Conservation (phyloP, 1,140 invertebrate genomes). For the Lordiphosa stackelbergi region DNA sequence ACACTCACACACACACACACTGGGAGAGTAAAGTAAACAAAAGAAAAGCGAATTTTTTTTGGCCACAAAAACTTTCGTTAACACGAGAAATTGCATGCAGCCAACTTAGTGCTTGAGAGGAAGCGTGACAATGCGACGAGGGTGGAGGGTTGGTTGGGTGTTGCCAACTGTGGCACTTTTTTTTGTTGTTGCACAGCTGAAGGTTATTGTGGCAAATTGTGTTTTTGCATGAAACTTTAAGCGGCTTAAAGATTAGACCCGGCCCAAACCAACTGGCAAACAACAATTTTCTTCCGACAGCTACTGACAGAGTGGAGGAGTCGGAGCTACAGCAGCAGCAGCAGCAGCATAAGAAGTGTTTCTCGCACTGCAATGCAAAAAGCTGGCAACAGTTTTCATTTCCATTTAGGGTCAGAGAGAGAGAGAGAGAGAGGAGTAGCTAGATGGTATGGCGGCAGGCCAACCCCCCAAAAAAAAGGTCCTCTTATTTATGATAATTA, state of each 20-base stretch:
- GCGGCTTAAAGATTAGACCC: conserved; percentile 51
- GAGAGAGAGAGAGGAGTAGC: background rate
- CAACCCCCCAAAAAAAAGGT: background rate
- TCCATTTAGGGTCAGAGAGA: background rate
- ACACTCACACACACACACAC: conserved; percentile 1
- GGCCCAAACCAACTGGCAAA: conserved; percentile 15
- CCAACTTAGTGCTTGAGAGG: conserved; percentile 12
- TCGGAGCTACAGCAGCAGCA: background rate
- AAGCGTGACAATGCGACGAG: background rate
- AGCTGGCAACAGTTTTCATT: no score
- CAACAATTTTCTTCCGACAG: conserved; percentile 7
- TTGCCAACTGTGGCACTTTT: conserved; percentile 44
- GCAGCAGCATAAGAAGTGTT: background rate
- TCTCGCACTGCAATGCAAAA: conserved; percentile 3
- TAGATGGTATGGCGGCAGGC: background rate
- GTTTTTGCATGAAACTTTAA: conserved; percentile 60
- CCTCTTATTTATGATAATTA: conserved; percentile 48
- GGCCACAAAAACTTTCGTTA: conserved; percentile 65
- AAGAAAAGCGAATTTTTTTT: conserved; percentile 53
- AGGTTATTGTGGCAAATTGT: conserved; percentile 61
- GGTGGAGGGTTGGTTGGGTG: conserved; percentile 1
- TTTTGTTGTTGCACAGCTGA: conserved; percentile 36
- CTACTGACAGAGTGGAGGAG: conserved; percentile 1
- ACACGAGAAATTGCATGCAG: conserved; percentile 66
- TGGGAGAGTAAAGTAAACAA: conserved; percentile 52